These are phyloP conservation scores for Standfussiana lucernea DNA, from an alignment of 2,888 invertebrate genomes.

Conservation along the genomic window DNA sequence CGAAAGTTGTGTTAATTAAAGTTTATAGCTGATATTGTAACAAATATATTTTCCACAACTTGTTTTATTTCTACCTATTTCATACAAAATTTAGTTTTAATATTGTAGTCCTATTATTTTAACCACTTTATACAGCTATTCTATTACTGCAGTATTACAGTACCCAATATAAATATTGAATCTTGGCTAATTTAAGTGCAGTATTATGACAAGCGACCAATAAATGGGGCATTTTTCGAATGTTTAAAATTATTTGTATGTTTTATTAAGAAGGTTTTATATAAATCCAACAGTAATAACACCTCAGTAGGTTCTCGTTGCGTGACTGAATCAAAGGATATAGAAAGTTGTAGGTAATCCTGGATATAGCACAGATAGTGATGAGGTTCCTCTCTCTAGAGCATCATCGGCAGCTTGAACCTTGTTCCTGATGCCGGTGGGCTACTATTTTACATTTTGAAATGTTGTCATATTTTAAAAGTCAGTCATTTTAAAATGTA, in stretches of 20 bases:
- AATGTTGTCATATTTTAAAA: no score
- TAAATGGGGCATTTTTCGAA: neutral
- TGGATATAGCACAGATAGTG: neutral
- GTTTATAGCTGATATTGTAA: neutral
- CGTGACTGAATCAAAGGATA: neutral
- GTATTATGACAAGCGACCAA: neutral
- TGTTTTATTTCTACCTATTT: neutral
- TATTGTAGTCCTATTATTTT: neutral
- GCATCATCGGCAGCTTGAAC: neutral
- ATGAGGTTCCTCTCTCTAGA: neutral
- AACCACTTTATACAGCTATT: neutral
- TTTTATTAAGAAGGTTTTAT: neutral
- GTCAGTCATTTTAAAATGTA: neutral
- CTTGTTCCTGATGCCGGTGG: neutral
- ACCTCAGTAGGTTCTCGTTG: neutral
- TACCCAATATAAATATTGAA: no score
- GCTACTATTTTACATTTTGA: neutral
- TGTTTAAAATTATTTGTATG: neutral
- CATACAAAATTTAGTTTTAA: neutral
- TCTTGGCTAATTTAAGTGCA: neutral
- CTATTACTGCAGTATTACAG: neutral
- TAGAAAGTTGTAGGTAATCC: neutral
- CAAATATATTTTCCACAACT: neutral
- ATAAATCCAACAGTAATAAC: neutral
- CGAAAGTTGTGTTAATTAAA: no score